Conservation (phyloP, 2,888 invertebrate species). For the Argyra leucocephala region DNA sequence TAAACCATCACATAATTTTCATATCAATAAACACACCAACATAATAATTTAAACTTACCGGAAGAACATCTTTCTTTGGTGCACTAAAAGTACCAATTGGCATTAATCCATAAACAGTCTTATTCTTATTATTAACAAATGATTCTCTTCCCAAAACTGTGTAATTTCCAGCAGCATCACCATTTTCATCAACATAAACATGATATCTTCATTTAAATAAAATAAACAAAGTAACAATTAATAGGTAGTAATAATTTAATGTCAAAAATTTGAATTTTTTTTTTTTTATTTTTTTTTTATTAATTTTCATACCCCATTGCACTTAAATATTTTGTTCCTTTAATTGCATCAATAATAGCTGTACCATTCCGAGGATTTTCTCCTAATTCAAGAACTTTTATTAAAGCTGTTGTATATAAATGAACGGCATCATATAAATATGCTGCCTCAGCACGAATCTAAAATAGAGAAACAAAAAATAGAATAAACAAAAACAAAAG, state of each 20-base stretch:
- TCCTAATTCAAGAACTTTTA: conserved; percentile 58
- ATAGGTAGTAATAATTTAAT: too few species aligned
- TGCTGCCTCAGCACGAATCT: conserved; percentile 82
- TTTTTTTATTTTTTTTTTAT: too few species aligned
- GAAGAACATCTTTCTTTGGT: conserved; percentile 51
- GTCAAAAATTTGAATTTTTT: too few species aligned
- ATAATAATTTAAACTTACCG: conserved; percentile 53
- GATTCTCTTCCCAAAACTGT: conserved; percentile 61
- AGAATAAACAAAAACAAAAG: background rate
- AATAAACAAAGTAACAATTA: too few species aligned
- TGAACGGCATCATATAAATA: conserved; percentile 90
- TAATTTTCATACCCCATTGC: conserved; percentile 64
- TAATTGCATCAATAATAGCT: conserved; percentile 67
- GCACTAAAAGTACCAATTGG: conserved; percentile 67
- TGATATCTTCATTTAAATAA: conserved; percentile 56
- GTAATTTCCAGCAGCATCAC: conserved; percentile 90
- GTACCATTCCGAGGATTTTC: conserved; percentile 68
- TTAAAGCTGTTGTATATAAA: conserved; percentile 76
- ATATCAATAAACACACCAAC: too few species aligned
- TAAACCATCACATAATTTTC: too few species aligned
- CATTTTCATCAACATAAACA: conserved; percentile 85
- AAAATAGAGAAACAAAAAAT: conserved; percentile 19
- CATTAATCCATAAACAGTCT: conserved; percentile 56
- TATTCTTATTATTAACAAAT: conserved; percentile 36
- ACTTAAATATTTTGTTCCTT: conserved; percentile 68